Evolutionary conservation across 2,797 vertebrate species (phyloP), one percentile per base, ranked within the genome.

Genomic region (Hippoglossus hippoglossus): DNA sequence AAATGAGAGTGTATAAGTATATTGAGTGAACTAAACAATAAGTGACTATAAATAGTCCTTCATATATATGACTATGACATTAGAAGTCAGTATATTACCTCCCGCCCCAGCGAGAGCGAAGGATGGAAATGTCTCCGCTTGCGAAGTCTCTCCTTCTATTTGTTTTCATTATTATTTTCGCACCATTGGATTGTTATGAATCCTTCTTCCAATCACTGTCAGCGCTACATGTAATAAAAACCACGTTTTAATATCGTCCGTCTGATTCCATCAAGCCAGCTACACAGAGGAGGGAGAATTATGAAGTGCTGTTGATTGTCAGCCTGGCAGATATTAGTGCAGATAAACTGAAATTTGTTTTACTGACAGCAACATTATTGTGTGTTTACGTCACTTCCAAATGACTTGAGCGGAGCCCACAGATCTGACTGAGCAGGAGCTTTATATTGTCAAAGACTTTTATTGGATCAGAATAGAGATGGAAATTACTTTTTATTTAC

Each of bases 301-400:
- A 80, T 79, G 39, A 69, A 66, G 64, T 75, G 80, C 34, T 75
- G 49, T 68, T 85, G 57, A 68, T 78, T 79, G 65, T 80, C 74
- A 82, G 63, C 18, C 26, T 22, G 49, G 81, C 63, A 81, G 80
- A 89, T 87, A 84, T 84, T 86, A 85, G 60, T 69, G 71, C 64
- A 82, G 83, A 89, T 84, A 86, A 82, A 84, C 28, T 67, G 47
- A 77, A 83, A 83, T 85, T 51, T 81, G 73, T 81, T 80, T 86
- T 82, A 87, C 77, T 83, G 82, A 60, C 82, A 82, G 73, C 58
- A 39, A 73, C 76, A 58, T 89, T 89, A 87, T 89, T 90, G 68
- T 80, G 79, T 41, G 46, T 69, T 74, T 68, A 64, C 63, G 78
- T 79, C 58, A 49, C 56, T 77, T 84, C 75, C 54, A 82, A 77